Percentiles rank a stretch among this genome's conserved stretches.
phyloP scores from a whole-genome alignment of 2,797 vertebrate genomes.

The Buphagus erythrorhynchus region DNA sequence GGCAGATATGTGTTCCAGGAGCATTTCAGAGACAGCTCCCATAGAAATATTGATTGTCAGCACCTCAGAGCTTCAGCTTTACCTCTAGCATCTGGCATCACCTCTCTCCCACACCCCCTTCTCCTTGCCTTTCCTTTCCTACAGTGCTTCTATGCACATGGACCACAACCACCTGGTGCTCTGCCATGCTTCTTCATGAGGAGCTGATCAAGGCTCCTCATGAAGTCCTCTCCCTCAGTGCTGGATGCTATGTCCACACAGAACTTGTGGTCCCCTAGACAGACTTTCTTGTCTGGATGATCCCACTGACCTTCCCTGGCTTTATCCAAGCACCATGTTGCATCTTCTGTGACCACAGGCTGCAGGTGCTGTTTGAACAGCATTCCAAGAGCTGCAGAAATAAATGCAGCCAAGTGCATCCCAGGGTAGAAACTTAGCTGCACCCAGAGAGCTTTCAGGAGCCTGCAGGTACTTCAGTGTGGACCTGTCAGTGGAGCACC shows the following conservation, averaged over 20 bases:
- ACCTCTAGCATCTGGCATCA: not conserved
- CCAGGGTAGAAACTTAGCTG: not conserved
- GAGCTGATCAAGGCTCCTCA: not conserved
- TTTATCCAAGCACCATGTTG: not conserved
- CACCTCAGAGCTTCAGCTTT: not conserved
- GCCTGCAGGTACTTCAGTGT: not conserved
- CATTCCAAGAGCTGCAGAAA: not conserved
- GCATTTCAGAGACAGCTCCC: not conserved
- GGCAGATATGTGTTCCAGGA: not conserved
- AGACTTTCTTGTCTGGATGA: not conserved
- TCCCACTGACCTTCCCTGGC: not conserved
- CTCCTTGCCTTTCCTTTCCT: not conserved
- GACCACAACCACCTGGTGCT: not conserved
- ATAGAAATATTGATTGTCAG: not conserved
- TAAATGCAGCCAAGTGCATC: not conserved
- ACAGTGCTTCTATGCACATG: not conserved
- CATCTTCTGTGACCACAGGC: not conserved
- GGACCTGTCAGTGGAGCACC: not conserved
- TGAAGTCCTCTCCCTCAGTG: not conserved
- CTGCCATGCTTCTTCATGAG: not conserved
- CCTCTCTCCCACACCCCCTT: not conserved
- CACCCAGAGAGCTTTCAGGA: not conserved
- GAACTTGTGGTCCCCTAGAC: not conserved
- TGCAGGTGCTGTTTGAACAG: rapidly evolving
- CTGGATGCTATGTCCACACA: not conserved